Base-by-base conservation (phyloP, 2,797 vertebrate genomes). In the Tragelaphus eurycerus region DNA sequence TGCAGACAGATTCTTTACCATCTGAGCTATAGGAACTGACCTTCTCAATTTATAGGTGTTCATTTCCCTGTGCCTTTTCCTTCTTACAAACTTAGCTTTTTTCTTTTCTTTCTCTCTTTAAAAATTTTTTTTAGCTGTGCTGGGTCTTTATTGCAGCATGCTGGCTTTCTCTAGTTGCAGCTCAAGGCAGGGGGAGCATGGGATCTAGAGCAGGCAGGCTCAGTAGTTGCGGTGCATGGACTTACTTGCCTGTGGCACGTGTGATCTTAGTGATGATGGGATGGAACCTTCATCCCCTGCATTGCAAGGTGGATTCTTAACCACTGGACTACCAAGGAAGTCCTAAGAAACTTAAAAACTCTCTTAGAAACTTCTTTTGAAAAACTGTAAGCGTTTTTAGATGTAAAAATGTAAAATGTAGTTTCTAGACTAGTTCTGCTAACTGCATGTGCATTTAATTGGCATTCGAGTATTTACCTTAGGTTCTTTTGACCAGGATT, bases 401-500 rank as follows among this genome's bases (percentile, higher is more conserved):
- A 43, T 43, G 43, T 43, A 43, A 43, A 43, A 43, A 43, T 43
- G 43, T 43, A 43, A 43, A 43, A 43, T 43, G 43, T 43, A 8
- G n/a, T 94, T 94, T 96, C 78, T 17, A 29, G 67, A 57, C 11
- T 6, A 46, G 52, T 29, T 52, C 13, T 59, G 11, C 46, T 84
- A 48, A 87, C 38, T 76, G 48, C 23, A 23, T 29, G 29, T 64
- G 25, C 34, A 50, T 43, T 86, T 55, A 64, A 31, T 7, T 71
- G 38, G 31, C 71, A 54, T 82, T 90, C 4, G 16, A 97, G 57
- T 7, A 76, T 52, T 98, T 98, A 96, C 76, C 23, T 96, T 67
- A 55, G 92, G 89, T 98, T 98, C 86, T 98, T 97, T 98, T 95
- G 78, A 46, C 98, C 38, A 14, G 76, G 83, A 84, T 96, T 98